A percentile compares a stretch with the other conserved stretches of the same genome.
Conservation (phyloP, 2,888 invertebrate species). For the Sturmia bella region DNA sequence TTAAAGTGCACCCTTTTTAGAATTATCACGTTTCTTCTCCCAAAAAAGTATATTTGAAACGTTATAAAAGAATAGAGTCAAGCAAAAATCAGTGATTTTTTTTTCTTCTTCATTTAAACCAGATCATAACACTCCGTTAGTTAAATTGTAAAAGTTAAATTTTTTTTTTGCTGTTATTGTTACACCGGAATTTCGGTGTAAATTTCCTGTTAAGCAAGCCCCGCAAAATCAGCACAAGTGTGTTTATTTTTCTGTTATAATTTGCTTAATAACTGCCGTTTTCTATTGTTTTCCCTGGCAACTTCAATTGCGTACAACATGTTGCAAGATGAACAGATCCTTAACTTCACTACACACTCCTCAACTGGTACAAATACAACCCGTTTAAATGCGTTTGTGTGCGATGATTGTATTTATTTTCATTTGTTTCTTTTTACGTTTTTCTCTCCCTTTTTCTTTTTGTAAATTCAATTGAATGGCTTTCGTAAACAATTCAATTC, state of each 20-base stretch:
- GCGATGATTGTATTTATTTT: conserved; percentile 30
- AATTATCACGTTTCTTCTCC: too few species aligned
- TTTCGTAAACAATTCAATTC: conserved; percentile 49
- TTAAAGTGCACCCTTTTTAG: too few species aligned
- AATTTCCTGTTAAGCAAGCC: conserved; percentile 34
- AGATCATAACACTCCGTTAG: too few species aligned
- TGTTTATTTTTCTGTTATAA: conserved; percentile 67
- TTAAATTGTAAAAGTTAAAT: too few species aligned
- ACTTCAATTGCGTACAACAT: conserved; percentile 27
- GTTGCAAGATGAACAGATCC: conserved; percentile 45
- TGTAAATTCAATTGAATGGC: conserved; percentile 45
- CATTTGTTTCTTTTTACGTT: conserved; percentile 26
- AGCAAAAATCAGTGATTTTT: too few species aligned
- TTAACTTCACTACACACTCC: conserved; percentile 33
- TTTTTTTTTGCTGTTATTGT: conserved; percentile 2
- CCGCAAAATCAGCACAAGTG: conserved; percentile 53
- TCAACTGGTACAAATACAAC: neutral
- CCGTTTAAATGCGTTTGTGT: neutral
- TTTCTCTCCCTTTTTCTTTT: conserved; percentile 23
- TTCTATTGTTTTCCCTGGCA: conserved; percentile 54
- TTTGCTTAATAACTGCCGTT: conserved; percentile 68
- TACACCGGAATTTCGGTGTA: conserved; percentile 49
- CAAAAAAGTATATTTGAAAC: too few species aligned
- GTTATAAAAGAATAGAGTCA: too few species aligned
- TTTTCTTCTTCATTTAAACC: too few species aligned